Percentiles rank a stretch among this genome's conserved stretches.
These are phyloP conservation scores for Chelmon rostratus DNA, from an alignment of 2,797 vertebrate genomes.

Conservation along the genomic window DNA sequence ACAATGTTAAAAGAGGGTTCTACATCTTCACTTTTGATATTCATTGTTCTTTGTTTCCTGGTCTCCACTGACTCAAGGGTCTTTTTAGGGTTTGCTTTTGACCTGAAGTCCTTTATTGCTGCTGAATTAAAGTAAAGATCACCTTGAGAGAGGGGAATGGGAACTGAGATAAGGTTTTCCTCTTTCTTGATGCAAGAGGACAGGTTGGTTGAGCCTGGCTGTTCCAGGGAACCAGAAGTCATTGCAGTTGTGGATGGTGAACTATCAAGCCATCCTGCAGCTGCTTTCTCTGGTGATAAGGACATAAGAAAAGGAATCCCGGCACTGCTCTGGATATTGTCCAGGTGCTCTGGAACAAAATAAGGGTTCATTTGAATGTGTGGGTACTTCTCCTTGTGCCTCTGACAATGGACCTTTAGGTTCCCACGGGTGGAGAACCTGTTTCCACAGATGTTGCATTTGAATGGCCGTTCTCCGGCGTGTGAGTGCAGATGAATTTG, in stretches of 20 bases:
- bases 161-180: conserved; percentile 83
- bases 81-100: conserved; percentile 79
- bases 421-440: conserved; percentile 91
- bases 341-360: conserved; percentile 88
- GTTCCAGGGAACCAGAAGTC: conserved; percentile 86
- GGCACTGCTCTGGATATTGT: conserved; percentile 88
- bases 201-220: conserved; percentile 85
- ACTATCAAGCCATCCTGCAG: conserved; percentile 88
- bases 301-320: conserved; percentile 90
- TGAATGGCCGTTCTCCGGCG: conserved; percentile 90
- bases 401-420: conserved; percentile 91
- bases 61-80: conserved; percentile 80
- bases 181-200: conserved; percentile 89
- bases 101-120: conserved; percentile 80
- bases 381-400: conserved; percentile 90
- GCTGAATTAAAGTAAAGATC: conserved; percentile 83
- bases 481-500: conserved; percentile 92
- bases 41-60: conserved; percentile 67
- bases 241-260: conserved; percentile 82
- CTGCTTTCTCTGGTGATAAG: conserved; percentile 87
- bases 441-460: conserved; percentile 92
- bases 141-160: conserved; percentile 84
- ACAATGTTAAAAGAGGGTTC: conserved; percentile 53
- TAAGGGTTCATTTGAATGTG: conserved; percentile 91
- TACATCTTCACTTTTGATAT: conserved; percentile 81